Conservation (phyloP, 2,113 vertebrate species). For the Muntiacus muntjak region DNA sequence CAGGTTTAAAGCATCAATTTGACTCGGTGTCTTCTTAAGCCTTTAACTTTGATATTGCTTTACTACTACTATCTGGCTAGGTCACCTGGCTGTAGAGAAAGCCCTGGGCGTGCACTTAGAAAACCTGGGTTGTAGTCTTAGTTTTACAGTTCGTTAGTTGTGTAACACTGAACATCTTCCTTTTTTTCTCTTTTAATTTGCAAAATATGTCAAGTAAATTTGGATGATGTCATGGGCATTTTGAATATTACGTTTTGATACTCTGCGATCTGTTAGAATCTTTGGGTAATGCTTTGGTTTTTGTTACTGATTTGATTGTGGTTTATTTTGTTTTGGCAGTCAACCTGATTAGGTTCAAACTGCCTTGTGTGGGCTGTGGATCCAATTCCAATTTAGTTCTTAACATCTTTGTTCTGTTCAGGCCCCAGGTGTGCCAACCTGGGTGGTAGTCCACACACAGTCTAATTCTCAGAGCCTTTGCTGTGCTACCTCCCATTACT, state of each 20-base stretch:
- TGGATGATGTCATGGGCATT: not conserved
- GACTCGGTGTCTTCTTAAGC: not conserved
- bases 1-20: not conserved
- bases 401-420: not conserved
- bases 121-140: not conserved
- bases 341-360: not conserved
- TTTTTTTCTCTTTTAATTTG: not conserved
- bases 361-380: not conserved
- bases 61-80: not conserved
- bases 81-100: not conserved
- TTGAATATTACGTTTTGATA: not conserved
- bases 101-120: not conserved
- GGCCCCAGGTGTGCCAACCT: not conserved
- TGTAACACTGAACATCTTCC: not conserved
- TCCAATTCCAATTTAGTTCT: not conserved
- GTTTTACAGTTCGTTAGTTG: not conserved
- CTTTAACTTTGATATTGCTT: not conserved
- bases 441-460: not conserved
- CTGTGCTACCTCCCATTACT: not conserved
- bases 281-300: not conserved
- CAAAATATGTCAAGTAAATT: conserved; percentile 9
- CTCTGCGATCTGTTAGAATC: not conserved
- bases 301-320: not conserved
- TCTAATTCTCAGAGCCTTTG: not conserved
- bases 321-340: conserved; percentile 16